phyloP scores from a whole-genome alignment of 2,888 invertebrate species.

The Leptura quadrifasciata region DNA sequence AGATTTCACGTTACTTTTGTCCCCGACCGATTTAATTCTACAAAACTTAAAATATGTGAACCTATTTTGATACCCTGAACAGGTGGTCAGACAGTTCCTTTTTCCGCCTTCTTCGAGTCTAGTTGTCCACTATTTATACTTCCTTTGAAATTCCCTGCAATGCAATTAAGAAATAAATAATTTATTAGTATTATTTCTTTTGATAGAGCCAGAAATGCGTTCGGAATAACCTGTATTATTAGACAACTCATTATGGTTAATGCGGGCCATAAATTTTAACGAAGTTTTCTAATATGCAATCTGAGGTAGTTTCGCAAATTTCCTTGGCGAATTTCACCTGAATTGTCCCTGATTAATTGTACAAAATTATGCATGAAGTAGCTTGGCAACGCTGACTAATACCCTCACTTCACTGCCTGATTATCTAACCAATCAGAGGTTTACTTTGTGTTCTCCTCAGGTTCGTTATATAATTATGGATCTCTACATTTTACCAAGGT shows the following conservation, averaged over 20 bases:
- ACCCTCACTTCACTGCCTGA: slow-evolving; percentile 1
- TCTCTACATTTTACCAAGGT: background rate
- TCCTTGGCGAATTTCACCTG: slow-evolving; percentile 16
- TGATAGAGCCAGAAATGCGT: background rate
- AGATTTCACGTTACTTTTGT: too few species aligned
- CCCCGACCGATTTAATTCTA: too few species aligned
- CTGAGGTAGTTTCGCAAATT: background rate
- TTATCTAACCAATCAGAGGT: slow-evolving; percentile 12
- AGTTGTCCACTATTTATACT: too few species aligned
- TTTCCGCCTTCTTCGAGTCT: too few species aligned
- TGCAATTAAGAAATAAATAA: too few species aligned
- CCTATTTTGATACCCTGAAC: too few species aligned
- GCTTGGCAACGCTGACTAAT: slow-evolving; percentile 3
- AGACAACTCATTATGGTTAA: background rate
- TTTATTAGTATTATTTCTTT: background rate
- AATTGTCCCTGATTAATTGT: slow-evolving; percentile 27
- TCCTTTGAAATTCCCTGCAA: too few species aligned
- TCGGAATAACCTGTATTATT: background rate
- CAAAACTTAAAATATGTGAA: too few species aligned
- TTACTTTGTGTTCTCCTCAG: background rate
- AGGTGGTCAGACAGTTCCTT: too few species aligned
- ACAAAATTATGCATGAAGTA: slow-evolving; percentile 29
- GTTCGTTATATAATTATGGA: slow-evolving; percentile 2
- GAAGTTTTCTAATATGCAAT: slow-evolving; percentile 16
- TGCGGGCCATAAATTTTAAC: slow-evolving; percentile 17